Evolutionary conservation across 2,797 vertebrate species (phyloP).

Genomic region (Diplodus puntazzo): DNA sequence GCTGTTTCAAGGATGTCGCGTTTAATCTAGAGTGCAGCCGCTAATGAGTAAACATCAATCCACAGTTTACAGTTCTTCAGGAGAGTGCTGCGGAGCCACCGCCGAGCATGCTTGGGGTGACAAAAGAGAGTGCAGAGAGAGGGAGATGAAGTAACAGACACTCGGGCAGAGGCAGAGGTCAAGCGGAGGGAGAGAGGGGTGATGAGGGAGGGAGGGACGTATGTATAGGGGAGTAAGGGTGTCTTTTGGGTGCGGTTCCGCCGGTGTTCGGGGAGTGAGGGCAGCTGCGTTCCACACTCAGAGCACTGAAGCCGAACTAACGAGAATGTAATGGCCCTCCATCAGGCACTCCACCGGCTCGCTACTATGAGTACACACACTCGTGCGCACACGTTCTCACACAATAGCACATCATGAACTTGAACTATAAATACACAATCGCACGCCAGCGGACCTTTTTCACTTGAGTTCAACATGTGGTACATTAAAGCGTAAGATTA

Average conservation of each 20-base stretch:
- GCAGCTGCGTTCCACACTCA: constrained; percentile 72
- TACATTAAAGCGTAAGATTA: not conserved
- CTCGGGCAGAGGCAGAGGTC: constrained; percentile 44
- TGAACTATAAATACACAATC: constrained; percentile 12
- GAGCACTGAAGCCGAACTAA: constrained; percentile 80
- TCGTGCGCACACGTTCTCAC: constrained; percentile 13
- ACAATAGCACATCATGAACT: constrained; percentile 27
- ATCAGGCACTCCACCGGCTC: constrained; percentile 62
- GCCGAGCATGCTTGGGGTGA: not conserved
- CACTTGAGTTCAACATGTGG: not conserved
- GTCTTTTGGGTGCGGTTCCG: constrained; percentile 59
- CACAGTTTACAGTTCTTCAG: not conserved
- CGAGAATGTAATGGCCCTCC: constrained; percentile 75
- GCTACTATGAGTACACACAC: constrained; percentile 25
- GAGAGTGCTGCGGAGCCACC: not conserved
- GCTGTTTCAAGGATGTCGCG: not conserved
- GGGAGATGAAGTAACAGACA: constrained; percentile 32
- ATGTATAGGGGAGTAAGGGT: constrained; percentile 25
- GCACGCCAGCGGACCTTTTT: not conserved
- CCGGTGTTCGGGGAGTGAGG: constrained; percentile 62
- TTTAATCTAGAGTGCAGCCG: not conserved
- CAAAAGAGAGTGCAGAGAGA: constrained; percentile 12
- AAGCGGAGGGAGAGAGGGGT: constrained; percentile 37
- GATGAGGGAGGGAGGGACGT: constrained; percentile 10
- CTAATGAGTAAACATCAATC: constrained; percentile 8